phyloP scores from a whole-genome alignment of 2,888 invertebrate genomes.

The Bimastos eiseni region DNA sequence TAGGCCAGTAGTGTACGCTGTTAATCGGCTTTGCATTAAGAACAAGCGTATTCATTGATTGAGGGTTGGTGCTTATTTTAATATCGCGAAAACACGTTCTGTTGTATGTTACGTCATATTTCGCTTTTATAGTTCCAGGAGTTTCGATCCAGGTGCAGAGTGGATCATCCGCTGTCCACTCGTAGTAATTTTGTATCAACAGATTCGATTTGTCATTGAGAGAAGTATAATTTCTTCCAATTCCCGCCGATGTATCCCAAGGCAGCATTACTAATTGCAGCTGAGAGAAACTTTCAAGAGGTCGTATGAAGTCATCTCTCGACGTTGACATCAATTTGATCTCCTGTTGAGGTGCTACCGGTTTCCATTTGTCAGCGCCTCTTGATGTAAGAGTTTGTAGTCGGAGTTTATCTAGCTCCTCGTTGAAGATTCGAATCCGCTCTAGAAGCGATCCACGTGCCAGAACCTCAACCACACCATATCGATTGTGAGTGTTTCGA shows the following conservation, averaged over 20 bases:
- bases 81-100: constrained; percentile 35
- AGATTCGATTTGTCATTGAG: constrained; percentile 34
- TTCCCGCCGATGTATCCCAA: constrained; percentile 27
- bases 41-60: constrained; percentile 37
- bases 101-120: constrained; percentile 43
- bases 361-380: neutral
- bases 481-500: neutral
- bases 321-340: constrained; percentile 38
- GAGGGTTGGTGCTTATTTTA: neutral
- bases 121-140: constrained; percentile 40
- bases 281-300: constrained; percentile 32
- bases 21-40: constrained; percentile 42
- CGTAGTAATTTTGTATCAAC: constrained; percentile 38
- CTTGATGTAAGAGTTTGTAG: neutral
- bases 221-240: constrained; percentile 33
- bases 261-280: constrained; percentile 29
- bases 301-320: constrained; percentile 38
- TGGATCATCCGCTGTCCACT: constrained; percentile 38
- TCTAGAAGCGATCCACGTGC: neutral
- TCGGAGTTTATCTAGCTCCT: constrained; percentile 4
- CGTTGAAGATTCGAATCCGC: neutral
- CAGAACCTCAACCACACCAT: neutral
- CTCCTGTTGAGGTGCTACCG: neutral
- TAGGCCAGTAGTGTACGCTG: constrained; percentile 41
- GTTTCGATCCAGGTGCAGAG: constrained; percentile 41